A percentile compares a stretch with the other conserved stretches of the same genome.
Evolutionary conservation across 2,888 invertebrate genomes (phyloP).

Genomic region (Arrhopalites spinosus): DNA sequence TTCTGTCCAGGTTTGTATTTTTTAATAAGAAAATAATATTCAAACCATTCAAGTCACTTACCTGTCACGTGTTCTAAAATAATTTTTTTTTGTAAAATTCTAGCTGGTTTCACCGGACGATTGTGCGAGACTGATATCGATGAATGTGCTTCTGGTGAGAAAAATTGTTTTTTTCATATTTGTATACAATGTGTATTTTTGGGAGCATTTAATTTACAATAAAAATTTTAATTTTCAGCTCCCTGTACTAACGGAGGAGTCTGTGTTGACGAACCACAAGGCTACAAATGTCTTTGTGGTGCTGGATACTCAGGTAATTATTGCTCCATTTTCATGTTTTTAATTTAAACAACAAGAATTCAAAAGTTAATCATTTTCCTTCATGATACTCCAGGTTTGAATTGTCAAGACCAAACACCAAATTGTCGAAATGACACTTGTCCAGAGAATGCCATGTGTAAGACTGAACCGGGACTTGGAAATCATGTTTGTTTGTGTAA

Average conservation of each 20-base stretch:
- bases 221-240: conserved; percentile 7
- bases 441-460: conserved; percentile 95
- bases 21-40: too few relatives aligned
- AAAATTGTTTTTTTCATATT: too few relatives aligned
- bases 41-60: too few relatives aligned
- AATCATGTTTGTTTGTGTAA: conserved; percentile 92
- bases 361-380: too few relatives aligned
- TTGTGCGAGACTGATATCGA: conserved; percentile 94
- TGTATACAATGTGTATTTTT: too few relatives aligned
- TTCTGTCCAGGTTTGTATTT: conserved; percentile 71
- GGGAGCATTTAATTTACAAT: too few relatives aligned
- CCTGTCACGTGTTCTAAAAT: too few relatives aligned
- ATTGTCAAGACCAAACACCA: conserved; percentile 90
- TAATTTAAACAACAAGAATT: too few relatives aligned
- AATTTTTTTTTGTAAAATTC: too few relatives aligned
- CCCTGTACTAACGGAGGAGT: conserved; percentile 93
- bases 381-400: too few relatives aligned
- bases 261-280: conserved; percentile 89
- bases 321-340: too few relatives aligned
- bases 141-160: conserved; percentile 81
- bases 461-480: conserved; percentile 86
- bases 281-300: conserved; percentile 86
- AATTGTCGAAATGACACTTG: conserved; percentile 90
- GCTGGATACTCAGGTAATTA: conserved; percentile 83
- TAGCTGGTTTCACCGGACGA: conserved; percentile 76